Percentiles rank a stretch among this genome's conserved stretches.
Conservation (phyloP, 30 jellyfish, hydroid and myxozoan genomes). For the Pelagia noctiluca region DNA sequence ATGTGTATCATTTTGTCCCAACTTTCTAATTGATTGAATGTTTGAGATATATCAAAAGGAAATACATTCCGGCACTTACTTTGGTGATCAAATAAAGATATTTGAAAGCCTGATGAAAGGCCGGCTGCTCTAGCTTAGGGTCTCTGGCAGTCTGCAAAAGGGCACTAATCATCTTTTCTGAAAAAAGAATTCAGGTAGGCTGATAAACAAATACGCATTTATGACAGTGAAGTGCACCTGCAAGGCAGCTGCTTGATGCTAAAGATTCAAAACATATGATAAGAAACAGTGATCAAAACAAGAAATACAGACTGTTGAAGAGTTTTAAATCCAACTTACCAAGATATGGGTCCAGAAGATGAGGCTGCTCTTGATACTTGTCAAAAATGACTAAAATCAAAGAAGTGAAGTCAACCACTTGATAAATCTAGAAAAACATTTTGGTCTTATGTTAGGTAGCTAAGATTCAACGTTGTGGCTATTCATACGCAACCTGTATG, state of each 20-base stretch:
- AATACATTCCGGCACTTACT: slow-evolving; percentile 44
- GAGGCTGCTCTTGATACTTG: slow-evolving; percentile 92
- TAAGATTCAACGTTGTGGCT: too few species aligned
- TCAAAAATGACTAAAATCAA: slow-evolving; percentile 61
- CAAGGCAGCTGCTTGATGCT: too few species aligned
- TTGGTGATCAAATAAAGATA: slow-evolving; percentile 79
- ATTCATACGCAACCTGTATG: too few species aligned
- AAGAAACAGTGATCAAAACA: not conserved
- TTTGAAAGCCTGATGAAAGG: slow-evolving; percentile 80
- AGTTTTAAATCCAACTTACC: slow-evolving; percentile 44
- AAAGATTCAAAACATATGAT: slow-evolving; percentile 1
- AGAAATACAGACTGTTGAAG: not conserved
- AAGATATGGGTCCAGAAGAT: slow-evolving; percentile 82
- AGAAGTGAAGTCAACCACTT: too few species aligned
- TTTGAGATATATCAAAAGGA: not conserved
- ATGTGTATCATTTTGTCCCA: too few species aligned
- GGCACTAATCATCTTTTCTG: slow-evolving; percentile 50
- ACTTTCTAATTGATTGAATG: too few species aligned
- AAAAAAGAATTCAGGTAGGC: not conserved
- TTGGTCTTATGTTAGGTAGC: too few species aligned
- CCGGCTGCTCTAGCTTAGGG: slow-evolving; percentile 19
- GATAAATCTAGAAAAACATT: too few species aligned
- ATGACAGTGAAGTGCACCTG: too few species aligned
- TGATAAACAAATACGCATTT: too few species aligned
- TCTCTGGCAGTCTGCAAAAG: slow-evolving; percentile 54